A percentile compares a stretch with the other conserved stretches of the same genome.
These are phyloP conservation scores for Diachasma alloeum DNA, from an alignment of 1,140 invertebrate genomes.

Conservation along the genomic window DNA sequence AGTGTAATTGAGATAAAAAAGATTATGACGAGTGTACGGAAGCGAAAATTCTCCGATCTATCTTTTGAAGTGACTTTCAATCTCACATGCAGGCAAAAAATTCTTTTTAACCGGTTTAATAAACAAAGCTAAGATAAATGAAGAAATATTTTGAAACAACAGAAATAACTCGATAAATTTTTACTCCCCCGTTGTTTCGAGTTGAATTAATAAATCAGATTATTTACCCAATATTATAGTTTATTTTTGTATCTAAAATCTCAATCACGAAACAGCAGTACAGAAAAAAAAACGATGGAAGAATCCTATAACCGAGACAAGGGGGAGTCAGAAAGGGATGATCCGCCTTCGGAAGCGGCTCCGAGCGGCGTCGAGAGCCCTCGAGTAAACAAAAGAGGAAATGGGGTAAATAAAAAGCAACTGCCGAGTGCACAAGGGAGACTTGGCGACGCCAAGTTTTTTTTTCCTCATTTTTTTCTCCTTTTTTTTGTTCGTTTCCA, in stretches of 20 bases:
- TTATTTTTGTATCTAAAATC: neutral
- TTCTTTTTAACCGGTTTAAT: too few species aligned
- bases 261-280: neutral
- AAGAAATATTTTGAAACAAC: too few species aligned
- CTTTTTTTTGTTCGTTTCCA: neutral
- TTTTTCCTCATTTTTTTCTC: neutral
- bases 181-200: too few species aligned
- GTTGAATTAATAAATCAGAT: neutral
- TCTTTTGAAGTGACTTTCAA: too few species aligned
- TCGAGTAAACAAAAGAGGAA: constrained; percentile 54
- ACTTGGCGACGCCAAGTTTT: constrained; percentile 1
- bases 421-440: constrained; percentile 28
- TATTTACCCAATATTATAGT: neutral
- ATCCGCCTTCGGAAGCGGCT: constrained; percentile 7
- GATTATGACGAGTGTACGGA: too few species aligned
- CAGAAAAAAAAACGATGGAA: constrained; percentile 19
- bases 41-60: too few species aligned
- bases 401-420: constrained; percentile 58
- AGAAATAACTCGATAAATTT: too few species aligned
- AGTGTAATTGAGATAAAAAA: too few species aligned
- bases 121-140: too few species aligned
- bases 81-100: too few species aligned
- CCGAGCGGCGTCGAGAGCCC: constrained; percentile 29
- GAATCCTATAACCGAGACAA: neutral
- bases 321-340: constrained; percentile 12